phyloP scores from a whole-genome alignment of 2,113 vertebrate genomes.

The Nanger granti region DNA sequence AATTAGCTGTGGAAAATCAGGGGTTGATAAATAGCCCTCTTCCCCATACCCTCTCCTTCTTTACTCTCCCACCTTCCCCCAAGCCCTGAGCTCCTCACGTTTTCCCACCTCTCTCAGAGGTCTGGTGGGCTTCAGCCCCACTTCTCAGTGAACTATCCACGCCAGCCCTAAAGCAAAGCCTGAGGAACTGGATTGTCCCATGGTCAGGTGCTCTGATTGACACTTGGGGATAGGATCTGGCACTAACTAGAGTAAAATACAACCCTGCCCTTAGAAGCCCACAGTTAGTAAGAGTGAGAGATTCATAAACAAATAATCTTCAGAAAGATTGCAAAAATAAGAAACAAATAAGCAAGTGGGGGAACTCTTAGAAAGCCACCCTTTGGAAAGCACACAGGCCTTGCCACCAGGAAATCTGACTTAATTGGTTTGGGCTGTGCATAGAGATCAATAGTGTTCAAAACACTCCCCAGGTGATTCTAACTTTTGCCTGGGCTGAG shows the following conservation, averaged over 20 bases:
- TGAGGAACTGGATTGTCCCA: not conserved
- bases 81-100: too few relatives aligned
- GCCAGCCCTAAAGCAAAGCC: not conserved
- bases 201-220: not conserved
- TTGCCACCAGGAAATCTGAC: not conserved
- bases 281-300: not conserved
- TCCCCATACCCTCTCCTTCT: not conserved
- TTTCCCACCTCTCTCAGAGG: not conserved
- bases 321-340: not conserved
- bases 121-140: not conserved
- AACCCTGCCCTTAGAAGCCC: not conserved
- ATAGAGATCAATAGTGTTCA: not conserved
- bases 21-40: not conserved
- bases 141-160: not conserved
- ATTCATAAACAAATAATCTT: not conserved
- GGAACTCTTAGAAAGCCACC: not conserved
- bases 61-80: too few relatives aligned
- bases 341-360: not conserved
- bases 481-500: not conserved
- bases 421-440: not conserved
- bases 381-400: not conserved
- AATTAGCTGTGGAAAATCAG: conserved; percentile 35
- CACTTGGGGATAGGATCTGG: not conserved
- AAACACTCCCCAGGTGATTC: not conserved
- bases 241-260: not conserved